Base-by-base conservation (phyloP, 2,888 invertebrate genomes). In the Lutraria lutraria region DNA sequence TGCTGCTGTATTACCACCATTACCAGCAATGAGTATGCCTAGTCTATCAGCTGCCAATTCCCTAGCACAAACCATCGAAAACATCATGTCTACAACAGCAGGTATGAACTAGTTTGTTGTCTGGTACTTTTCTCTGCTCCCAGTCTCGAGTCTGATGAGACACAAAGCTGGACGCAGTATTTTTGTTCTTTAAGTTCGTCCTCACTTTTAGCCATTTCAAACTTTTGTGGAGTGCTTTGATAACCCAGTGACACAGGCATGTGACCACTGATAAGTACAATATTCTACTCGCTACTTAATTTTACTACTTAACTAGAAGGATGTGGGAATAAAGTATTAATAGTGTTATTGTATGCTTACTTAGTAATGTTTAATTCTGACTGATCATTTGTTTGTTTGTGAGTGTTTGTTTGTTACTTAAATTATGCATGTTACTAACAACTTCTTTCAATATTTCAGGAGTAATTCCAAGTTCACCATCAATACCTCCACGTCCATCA, bases 401-500 rank as follows among this genome's bases (percentile, higher is more conserved):
- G n/a, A n/a, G n/a, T n/a, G n/a, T n/a, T 25, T 19, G 8, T 25
- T 21, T 63, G n/a, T 63, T 12, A 63, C n/a, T 63, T 63, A 4
- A n/a, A n/a, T n/a, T n/a, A 21, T 63, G 63, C 56, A 56, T 56
- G 56, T 72, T n/a, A 31, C 8, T 19, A 72, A 29, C 68, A 79
- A 53, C 4, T 81, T 60, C 68, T 81, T 91, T 83, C 43, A 63
- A 31, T 52, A 68, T 81, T 85, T 86, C 89, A 92, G 92, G 84
- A 81, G 84, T 91, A 79, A 79, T 90, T 31, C 86, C 89, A 81
- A 83, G 81, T 79, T 87, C 89, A 31, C 88, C 90, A 21, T 82
- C 90, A 76, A 88, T 88, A 25, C 87, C 90, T n/a, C 92, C 92
- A 13, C 92, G 94, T 31, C 94, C 94, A 19, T 92, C 93, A 25